Evolutionary conservation across 2,797 vertebrate species (phyloP).

Genomic region (Poeciliopsis paucimaculata): DNA sequence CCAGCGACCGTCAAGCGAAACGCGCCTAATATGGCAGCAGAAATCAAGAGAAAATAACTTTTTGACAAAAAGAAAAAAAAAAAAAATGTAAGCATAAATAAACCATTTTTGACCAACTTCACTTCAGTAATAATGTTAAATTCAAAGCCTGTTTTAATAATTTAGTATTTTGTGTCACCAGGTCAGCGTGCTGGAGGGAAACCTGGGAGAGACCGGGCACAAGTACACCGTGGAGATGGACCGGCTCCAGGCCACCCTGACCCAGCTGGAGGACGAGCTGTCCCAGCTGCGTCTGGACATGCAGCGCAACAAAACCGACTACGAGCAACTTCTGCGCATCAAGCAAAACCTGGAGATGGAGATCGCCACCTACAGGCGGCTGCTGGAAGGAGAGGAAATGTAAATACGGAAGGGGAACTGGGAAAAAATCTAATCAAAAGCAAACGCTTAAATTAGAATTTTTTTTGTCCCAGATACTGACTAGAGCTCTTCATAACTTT

Average conservation of each 20-base stretch:
- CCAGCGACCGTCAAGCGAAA: too few species aligned
- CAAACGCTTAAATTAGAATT: background rate
- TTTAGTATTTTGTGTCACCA: constrained; percentile 24
- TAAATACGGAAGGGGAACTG: constrained; percentile 50
- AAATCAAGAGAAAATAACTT: background rate
- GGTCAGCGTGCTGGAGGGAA: constrained; percentile 79
- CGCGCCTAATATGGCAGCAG: too few species aligned
- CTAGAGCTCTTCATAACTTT: background rate
- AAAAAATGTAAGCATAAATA: too few species aligned
- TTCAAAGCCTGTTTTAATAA: too few species aligned
- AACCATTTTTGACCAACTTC: too few species aligned
- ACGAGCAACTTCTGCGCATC: constrained; percentile 83
- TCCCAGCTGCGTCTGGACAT: constrained; percentile 83
- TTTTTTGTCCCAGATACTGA: background rate
- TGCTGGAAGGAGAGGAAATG: constrained; percentile 83
- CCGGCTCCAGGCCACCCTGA: constrained; percentile 77
- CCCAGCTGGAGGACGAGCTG: constrained; percentile 83
- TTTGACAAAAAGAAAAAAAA: too few species aligned
- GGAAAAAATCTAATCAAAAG: background rate
- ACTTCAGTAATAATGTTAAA: too few species aligned
- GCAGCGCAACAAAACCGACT: constrained; percentile 84
- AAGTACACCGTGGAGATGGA: constrained; percentile 82
- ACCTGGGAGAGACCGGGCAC: constrained; percentile 78
- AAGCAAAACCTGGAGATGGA: constrained; percentile 86
- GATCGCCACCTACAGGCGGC: constrained; percentile 83